Conservation (phyloP, 1,140 invertebrate genomes). For the Temnothorax nylanderi region DNA sequence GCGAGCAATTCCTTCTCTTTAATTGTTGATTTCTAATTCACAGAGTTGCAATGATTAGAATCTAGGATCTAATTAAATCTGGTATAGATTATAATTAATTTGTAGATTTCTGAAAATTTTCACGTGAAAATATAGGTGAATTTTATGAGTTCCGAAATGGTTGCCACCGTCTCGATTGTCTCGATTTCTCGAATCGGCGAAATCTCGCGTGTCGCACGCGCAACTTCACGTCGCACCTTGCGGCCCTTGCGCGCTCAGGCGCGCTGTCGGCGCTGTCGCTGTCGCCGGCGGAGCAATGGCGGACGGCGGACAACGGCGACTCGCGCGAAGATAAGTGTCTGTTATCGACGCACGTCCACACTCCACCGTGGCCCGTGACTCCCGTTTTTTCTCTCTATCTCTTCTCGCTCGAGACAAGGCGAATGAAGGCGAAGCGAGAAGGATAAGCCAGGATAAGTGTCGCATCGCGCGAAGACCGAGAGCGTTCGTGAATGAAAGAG, state of each 20-base stretch:
- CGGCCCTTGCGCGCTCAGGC: not conserved
- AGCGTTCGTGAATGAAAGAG: not conserved
- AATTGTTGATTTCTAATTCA: not conserved
- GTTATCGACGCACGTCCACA: slow-evolving; percentile 27
- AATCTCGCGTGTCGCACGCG: not conserved
- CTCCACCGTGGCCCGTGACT: too few relatives aligned
- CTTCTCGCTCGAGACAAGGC: not conserved
- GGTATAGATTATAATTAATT: not conserved
- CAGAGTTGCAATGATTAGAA: not conserved
- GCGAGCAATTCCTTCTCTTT: not conserved
- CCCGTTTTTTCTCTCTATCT: not conserved
- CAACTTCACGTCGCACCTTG: not conserved
- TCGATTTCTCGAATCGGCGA: not conserved
- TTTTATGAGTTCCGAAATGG: too few relatives aligned
- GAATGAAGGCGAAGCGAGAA: too few relatives aligned
- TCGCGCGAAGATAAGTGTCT: slow-evolving; percentile 1
- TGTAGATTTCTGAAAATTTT: not conserved
- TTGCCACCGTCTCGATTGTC: too few relatives aligned
- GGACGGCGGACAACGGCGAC: not conserved
- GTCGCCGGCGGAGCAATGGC: not conserved
- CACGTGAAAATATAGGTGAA: not conserved
- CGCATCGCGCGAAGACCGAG: not conserved
- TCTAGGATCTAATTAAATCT: not conserved
- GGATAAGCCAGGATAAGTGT: not conserved
- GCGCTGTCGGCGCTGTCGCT: too few relatives aligned